phyloP scores from a whole-genome alignment of 2,888 invertebrate genomes.

The Ormyrus pomaceus region DNA sequence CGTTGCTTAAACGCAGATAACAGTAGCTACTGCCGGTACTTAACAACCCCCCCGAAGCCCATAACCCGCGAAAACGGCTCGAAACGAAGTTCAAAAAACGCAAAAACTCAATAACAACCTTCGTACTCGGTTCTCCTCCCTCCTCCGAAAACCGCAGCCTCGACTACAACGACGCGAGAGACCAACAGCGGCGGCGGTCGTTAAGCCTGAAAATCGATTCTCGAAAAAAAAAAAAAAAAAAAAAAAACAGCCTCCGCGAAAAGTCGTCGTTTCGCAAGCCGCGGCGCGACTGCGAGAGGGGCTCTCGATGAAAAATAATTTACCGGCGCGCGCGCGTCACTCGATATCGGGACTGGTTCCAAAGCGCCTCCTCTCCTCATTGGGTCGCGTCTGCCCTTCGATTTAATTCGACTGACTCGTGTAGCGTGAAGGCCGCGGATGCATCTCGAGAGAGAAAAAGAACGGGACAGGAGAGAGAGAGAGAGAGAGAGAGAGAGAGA shows the following conservation, averaged over 20 bases:
- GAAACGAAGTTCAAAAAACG: too few species aligned
- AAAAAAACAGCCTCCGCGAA: background rate
- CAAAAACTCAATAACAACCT: too few species aligned
- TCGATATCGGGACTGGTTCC: background rate
- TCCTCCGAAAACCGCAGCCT: too few species aligned
- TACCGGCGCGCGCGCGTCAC: constrained; percentile 21
- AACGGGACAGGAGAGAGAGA: background rate
- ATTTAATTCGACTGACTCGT: constrained; percentile 59
- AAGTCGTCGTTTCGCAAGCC: constrained; percentile 33
- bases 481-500: background rate
- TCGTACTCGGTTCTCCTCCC: too few species aligned
- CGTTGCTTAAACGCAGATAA: too few species aligned
- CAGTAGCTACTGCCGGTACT: too few species aligned
- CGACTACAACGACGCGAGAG: too few species aligned
- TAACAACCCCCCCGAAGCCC: too few species aligned
- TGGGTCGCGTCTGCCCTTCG: constrained; percentile 55
- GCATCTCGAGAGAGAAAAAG: constrained; percentile 9
- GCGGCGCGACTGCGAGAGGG: background rate
- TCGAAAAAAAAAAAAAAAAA: too few species aligned
- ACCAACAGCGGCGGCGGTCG: too few species aligned
- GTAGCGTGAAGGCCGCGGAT: constrained; percentile 56
- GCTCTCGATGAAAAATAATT: constrained; percentile 43
- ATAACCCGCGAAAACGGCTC: too few species aligned
- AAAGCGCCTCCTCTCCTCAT: background rate
- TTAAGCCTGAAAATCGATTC: too few species aligned